Evolutionary conservation across 2,888 invertebrate species (phyloP).

Genomic region (Eristalinus sepulchralis): DNA sequence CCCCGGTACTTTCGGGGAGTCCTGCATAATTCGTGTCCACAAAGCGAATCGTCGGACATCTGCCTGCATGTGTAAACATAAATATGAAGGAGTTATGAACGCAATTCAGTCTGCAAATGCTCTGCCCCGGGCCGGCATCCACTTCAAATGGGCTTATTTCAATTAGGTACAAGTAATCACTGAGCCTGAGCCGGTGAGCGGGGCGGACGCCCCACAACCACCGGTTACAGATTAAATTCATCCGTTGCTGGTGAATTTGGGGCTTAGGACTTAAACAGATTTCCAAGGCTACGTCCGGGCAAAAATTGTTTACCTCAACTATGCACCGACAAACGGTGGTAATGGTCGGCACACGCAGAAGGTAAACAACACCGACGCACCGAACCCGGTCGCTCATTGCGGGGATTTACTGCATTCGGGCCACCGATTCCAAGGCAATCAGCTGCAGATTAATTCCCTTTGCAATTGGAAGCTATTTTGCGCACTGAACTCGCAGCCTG

Average conservation of each 20-base stretch:
- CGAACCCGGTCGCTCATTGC: background rate
- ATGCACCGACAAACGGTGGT: conserved; percentile 16
- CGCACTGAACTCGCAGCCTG: conserved; percentile 3
- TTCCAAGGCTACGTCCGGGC: conserved; percentile 21
- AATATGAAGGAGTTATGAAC: conserved; percentile 44
- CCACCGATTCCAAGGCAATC: conserved; percentile 50
- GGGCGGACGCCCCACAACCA: background rate
- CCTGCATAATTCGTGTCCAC: conserved; percentile 12
- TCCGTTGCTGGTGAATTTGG: conserved; percentile 45
- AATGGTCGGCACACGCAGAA: conserved; percentile 13
- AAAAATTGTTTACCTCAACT: conserved; percentile 14
- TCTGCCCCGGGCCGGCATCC: conserved; percentile 34
- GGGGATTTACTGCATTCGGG: conserved; percentile 36
- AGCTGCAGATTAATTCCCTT: conserved; percentile 56
- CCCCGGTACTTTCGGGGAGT: conserved; percentile 1
- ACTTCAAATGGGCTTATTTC: conserved; percentile 56
- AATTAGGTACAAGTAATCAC: conserved; percentile 60
- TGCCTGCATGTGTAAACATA: conserved; percentile 28
- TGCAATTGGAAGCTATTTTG: conserved; percentile 29
- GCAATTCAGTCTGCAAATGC: conserved; percentile 40
- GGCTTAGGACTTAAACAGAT: conserved; percentile 34
- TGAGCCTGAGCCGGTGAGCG: background rate
- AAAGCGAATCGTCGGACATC: background rate
- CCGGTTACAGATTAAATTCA: conserved; percentile 51
- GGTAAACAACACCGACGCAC: conserved; percentile 29